Percentiles rank a stretch among this genome's conserved stretches.
phyloP scores from a whole-genome alignment of 2,797 vertebrate genomes.

The Mus minutoides region DNA sequence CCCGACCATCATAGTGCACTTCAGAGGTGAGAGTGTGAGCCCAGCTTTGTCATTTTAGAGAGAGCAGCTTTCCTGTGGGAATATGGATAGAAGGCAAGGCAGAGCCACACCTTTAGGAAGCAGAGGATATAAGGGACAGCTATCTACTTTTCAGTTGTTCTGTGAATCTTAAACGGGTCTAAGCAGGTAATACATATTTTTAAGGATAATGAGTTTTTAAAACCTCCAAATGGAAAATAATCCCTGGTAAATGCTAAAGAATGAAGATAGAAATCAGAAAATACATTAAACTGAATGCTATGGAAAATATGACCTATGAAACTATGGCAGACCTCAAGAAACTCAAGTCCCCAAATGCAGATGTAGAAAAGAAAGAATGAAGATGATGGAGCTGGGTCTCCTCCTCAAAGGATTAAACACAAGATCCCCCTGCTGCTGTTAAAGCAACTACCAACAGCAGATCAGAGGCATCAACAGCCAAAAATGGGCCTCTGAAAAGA shows the following conservation, averaged over 20 bases:
- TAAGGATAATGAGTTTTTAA: neutral
- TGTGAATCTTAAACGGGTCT: neutral
- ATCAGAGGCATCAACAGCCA: neutral
- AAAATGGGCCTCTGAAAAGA: conserved; percentile 3
- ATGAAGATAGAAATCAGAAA: neutral
- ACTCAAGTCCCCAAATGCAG: neutral
- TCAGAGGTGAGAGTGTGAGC: neutral
- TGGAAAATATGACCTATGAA: neutral
- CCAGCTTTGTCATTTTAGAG: neutral
- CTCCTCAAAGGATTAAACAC: neutral
- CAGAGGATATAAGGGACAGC: neutral
- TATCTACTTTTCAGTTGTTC: neutral
- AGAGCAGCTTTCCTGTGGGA: neutral
- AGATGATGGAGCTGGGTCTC: neutral
- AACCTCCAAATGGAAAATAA: conserved; percentile 17
- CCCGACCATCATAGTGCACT: neutral
- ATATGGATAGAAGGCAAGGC: neutral
- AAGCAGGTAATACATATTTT: neutral
- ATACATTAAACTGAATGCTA: neutral
- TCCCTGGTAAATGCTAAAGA: neutral
- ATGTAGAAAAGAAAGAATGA: neutral
- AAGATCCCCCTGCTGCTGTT: neutral
- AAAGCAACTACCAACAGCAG: neutral
- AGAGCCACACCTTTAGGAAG: neutral
- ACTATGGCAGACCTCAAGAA: neutral